These are phyloP conservation scores for Diglossa brunneiventris DNA, from an alignment of 2,113 vertebrate species.

Conservation along the genomic window DNA sequence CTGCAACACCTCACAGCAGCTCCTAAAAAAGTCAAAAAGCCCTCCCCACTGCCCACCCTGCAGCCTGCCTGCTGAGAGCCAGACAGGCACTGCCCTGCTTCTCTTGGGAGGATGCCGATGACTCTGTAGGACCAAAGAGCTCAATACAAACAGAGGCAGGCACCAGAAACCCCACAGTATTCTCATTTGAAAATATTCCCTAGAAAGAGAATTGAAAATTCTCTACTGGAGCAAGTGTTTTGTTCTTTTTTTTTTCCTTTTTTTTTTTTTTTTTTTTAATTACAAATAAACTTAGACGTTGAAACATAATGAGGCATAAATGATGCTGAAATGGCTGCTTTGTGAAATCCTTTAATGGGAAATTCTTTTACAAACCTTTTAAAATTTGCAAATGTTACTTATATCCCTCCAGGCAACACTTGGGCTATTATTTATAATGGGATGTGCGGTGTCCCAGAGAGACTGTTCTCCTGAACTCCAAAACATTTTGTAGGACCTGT, in stretches of 20 bases:
- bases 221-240: not conserved
- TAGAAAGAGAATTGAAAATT: not conserved
- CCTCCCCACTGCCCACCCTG: not conserved
- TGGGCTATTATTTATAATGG: slow-evolving; percentile 47
- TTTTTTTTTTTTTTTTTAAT: not conserved
- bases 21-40: not conserved
- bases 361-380: slow-evolving; percentile 38
- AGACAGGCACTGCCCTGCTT: not conserved
- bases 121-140: not conserved
- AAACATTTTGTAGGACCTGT: slow-evolving; percentile 29
- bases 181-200: not conserved
- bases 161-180: not conserved
- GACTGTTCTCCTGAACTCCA: slow-evolving; percentile 25
- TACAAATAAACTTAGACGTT: not conserved
- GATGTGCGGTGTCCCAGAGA: slow-evolving; percentile 34
- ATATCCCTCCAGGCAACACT: slow-evolving; percentile 47
- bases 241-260: not conserved
- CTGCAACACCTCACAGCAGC: not conserved
- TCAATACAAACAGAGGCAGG: not conserved
- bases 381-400: slow-evolving; percentile 46
- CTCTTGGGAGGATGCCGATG: not conserved
- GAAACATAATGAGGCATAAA: slow-evolving; percentile 6
- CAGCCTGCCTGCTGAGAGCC: not conserved
- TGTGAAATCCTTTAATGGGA: slow-evolving; percentile 33
- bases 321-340: slow-evolving; percentile 23